Conservation (phyloP, 2,113 vertebrate genomes). For the Phocoena sinus region DNA sequence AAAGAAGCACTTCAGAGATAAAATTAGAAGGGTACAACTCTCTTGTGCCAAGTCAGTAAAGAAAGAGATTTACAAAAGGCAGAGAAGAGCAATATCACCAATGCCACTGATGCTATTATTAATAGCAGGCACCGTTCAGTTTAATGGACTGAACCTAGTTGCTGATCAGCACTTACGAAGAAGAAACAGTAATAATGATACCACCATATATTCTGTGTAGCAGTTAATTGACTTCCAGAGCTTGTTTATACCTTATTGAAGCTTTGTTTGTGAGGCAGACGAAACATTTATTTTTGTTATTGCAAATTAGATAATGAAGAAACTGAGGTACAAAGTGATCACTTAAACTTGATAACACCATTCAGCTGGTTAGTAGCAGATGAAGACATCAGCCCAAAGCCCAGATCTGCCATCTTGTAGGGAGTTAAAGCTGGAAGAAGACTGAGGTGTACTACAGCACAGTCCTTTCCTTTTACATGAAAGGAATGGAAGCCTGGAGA, state of each 20-base stretch:
- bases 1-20: background rate
- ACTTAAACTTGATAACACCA: background rate
- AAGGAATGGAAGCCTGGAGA: background rate
- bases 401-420: background rate
- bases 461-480: background rate
- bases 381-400: background rate
- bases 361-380: background rate
- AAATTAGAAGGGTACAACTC: background rate
- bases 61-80: background rate
- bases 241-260: background rate
- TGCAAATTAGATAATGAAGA: background rate
- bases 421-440: background rate
- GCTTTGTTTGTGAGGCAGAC: background rate
- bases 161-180: constrained; percentile 17
- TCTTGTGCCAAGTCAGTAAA: background rate
- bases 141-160: background rate
- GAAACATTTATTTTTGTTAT: background rate
- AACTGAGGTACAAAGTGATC: background rate
- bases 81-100: background rate
- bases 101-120: background rate
- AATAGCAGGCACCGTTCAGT: background rate
- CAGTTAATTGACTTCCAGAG: background rate
- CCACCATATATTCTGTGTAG: background rate
- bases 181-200: background rate
- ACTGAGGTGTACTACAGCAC: background rate